Evolutionary conservation across 2,888 invertebrate genomes (phyloP), one percentile per base, ranked within the genome.

Genomic region (Brachynemurus nebulosus): DNA sequence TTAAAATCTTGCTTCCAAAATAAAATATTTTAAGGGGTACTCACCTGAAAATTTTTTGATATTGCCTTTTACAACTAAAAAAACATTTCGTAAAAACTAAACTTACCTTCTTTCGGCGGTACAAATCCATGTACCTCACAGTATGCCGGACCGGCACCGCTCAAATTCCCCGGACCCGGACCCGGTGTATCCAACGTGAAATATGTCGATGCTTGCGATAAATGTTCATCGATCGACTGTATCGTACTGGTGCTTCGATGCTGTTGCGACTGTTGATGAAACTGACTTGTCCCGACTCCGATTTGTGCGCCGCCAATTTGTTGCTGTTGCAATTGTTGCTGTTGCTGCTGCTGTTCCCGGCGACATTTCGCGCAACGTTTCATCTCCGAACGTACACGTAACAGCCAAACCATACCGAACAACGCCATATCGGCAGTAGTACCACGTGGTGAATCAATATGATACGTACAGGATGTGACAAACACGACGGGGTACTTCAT

Each of bases 351-450:
- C 36, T 39, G 40, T 25, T 71, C 73, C 54, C 72, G 72, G 54
- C 73, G 71, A 65, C 80, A 80, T 59, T 78, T 79, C 45, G 79
- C 74, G 67, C 80, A 81, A 52, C 80, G 76, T 63, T 81, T 80
- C 65, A 83, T 76, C 62, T 83, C 82, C 55, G 81, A 78, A 64
- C 83, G 80, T 66, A 84, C 79, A 59, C 83, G 80, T 64, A 84
- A 66, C 65, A 84, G 72, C 84, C 84, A 84, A 68, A 83, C 83
- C 76, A 84, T 80, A 67, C 84, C 84, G 72, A 85, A 84, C 59
- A 84, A 78, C 73, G 85, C 85, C 84, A 84, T 84, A 71, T 74
- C 44, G n/a, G n/a, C n/a, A n/a, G n/a, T n/a, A n/a, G n/a, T n/a
- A n/a, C n/a, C n/a, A n/a, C n/a, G n/a, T n/a, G n/a, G n/a, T n/a